phyloP scores from a whole-genome alignment of 2,888 invertebrate genomes.

The Callimorpha dominula region DNA sequence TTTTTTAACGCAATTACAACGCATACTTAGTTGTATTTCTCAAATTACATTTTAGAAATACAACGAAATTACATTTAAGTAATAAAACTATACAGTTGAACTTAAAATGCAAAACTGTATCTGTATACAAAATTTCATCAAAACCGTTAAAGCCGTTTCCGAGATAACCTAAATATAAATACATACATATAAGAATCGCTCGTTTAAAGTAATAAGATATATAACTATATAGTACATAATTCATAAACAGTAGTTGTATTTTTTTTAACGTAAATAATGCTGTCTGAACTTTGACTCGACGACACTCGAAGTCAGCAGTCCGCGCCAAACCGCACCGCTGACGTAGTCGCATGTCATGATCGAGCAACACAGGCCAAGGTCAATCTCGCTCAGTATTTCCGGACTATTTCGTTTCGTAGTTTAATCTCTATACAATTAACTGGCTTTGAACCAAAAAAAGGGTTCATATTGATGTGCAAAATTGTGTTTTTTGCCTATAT shows the following conservation, averaged over 20 bases:
- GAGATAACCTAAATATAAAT: too few relatives aligned
- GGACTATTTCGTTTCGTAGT: slow-evolving; percentile 7
- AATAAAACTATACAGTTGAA: too few relatives aligned
- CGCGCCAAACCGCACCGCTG: neutral
- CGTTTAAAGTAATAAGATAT: too few relatives aligned
- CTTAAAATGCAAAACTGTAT: too few relatives aligned
- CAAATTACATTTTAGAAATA: too few relatives aligned
- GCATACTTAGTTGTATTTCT: too few relatives aligned
- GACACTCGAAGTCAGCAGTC: neutral
- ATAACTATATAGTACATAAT: too few relatives aligned
- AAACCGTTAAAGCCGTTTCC: too few relatives aligned
- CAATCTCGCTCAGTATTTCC: slow-evolving; percentile 8
- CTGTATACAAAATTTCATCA: too few relatives aligned
- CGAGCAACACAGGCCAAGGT: slow-evolving; percentile 15
- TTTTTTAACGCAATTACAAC: too few relatives aligned
- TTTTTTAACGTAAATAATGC: neutral
- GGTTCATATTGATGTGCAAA: neutral
- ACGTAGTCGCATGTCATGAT: slow-evolving; percentile 5
- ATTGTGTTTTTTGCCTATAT: neutral
- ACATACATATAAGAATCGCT: too few relatives aligned
- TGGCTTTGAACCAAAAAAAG: slow-evolving; percentile 1
- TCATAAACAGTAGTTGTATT: neutral
- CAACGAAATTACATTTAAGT: too few relatives aligned
- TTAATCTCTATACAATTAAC: neutral
- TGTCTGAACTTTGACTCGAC: slow-evolving; percentile 3